Evolutionary conservation across 2,797 vertebrate species (phyloP), one percentile per base, ranked within the genome.

Genomic region (Rhinoraja longicauda): DNA sequence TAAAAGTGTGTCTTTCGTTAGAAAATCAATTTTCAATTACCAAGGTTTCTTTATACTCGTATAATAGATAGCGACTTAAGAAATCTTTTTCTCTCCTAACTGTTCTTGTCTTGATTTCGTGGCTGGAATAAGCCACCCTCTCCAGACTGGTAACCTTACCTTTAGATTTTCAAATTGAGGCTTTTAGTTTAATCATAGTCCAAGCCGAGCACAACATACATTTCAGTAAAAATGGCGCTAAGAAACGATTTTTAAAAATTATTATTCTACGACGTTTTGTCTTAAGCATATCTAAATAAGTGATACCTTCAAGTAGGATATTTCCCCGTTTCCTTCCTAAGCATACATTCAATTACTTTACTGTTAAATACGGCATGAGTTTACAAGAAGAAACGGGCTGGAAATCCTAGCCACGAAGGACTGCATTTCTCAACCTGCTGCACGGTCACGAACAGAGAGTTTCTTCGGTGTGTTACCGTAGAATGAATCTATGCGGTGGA

Each of bases 21-120:
- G 59, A 88, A 88, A 88, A 88, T 88, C 84, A 88, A 88, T 88
- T 64, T 88, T 88, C 84, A 88, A 88, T 88, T 88, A 88, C 59
- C 84, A 88, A 32, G 29, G n/a, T 88, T 67, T 88, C 84, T 88
- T 67, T 88, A 36, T 88, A 15, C n/a, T 19, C 36, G 84, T 88
- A 88, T 62, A 88, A 88, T 36, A 67, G 84, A 88, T 62, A 88
- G 15, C 36, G 84, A 32, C 84, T 88, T n/a, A 88, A 88, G 84
- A 88, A 88, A 64, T 88, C 29, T 88, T 88, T 53, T 88, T 67
- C 62, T 67, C n/a, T 88, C n/a, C 62, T 62, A 88, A 88, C 84
- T 64, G 26, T 64, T 67, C n/a, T 32, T 88, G 29, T 62, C 36
- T 67, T 88, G 84, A 67, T 88, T 88, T 88, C 62, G n/a, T 57